Base-by-base conservation (phyloP, 92 coral and sea anemone species). In the Actinostola sp. region DNA sequence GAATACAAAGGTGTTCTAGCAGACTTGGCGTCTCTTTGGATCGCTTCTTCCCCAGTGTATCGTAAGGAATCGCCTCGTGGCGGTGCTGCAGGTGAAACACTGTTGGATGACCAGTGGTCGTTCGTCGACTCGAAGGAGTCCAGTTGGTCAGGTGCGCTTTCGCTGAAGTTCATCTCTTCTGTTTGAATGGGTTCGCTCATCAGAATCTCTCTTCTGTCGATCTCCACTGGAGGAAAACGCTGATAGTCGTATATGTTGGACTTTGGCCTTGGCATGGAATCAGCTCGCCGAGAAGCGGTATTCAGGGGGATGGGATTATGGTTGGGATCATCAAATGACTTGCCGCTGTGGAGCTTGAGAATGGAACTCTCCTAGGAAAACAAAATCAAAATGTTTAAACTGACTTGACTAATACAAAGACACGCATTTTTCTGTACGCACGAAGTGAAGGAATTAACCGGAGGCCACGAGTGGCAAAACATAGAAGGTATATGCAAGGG, bases 291-390 rank as follows among this genome's bases (percentile, higher is more conserved):
- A 2, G 90, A 74, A 10, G 96, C 80, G 0, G 96, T 86, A 60
- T 84, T 82, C 1, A 89, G 81, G 0, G 96, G 89, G 42, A 52
- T 71, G 10, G 89, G 75, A 39, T 76, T 66, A 39, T 75, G 83
- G 48, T 70, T 65, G 3, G 83, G 63, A 23, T 80, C 79, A 45
- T 81, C 92, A 46, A 79, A 76, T n/a, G 92, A 83, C 41, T 84
- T 83, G n/a, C 92, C 81, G 1, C 88, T 78, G 81, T 87, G 86
- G 41, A 75, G 78, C 27, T 72, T 78, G 25, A 91, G 89, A 30
- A 87, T 58, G 26, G 83, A 75, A n/a, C 88, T 87, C 63, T 91
- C 97, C 97, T 91, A 64, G 31, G 4, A 41, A 3, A 2, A 6
- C 8, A 71, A 36, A 6, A 52, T 30, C 11, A 25, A 45, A 15